Conservation (phyloP, 2,113 vertebrate genomes). For the Gymnogyps californianus region DNA sequence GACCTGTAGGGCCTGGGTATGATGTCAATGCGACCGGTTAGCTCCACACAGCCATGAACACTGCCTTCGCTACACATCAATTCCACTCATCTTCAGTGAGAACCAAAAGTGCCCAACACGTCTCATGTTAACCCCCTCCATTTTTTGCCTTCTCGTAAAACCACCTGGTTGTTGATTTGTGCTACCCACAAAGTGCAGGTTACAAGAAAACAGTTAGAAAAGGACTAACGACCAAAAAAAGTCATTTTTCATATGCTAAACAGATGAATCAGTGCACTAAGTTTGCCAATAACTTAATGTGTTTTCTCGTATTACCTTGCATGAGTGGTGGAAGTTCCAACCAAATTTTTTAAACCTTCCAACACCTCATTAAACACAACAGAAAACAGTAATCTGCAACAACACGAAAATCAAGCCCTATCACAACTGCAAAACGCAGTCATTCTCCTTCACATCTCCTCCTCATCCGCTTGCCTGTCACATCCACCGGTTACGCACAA, state of each 20-base stretch:
- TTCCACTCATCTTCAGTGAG: neutral
- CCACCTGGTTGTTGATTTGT: no score
- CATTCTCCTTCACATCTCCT: neutral
- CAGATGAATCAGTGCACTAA: neutral
- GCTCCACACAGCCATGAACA: rapidly evolving
- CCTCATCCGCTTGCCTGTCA: neutral
- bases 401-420: neutral
- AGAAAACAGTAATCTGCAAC: neutral
- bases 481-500: neutral
- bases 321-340: neutral
- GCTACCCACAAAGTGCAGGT: neutral
- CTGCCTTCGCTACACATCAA: neutral
- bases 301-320: neutral
- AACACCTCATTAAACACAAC: neutral
- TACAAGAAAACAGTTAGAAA: neutral
- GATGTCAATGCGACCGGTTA: rapidly evolving
- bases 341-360: neutral
- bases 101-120: neutral
- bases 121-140: neutral
- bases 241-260: neutral
- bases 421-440: neutral
- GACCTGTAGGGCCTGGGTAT: neutral
- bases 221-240: neutral
- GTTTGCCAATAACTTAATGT: neutral
- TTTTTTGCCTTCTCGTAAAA: neutral